A percentile compares a stretch with the other conserved stretches of the same genome.
Conservation (phyloP, 2,888 invertebrate genomes). For the Neocrepidodera transversa region DNA sequence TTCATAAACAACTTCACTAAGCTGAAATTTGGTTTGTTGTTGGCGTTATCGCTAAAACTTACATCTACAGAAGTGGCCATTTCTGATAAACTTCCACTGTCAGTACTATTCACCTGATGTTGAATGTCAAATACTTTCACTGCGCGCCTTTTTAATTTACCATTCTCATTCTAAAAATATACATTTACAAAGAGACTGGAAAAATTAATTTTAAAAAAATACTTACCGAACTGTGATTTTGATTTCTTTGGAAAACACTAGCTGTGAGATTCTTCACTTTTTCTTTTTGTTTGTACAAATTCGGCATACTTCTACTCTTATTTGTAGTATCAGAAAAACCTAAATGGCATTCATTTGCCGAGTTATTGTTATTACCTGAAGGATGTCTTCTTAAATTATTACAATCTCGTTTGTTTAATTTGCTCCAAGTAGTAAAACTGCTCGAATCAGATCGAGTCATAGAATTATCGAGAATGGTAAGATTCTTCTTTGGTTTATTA, state of each 20-base stretch:
- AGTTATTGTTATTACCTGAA: slow-evolving; percentile 67
- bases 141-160: slow-evolving; percentile 51
- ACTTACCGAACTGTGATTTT: slow-evolving; percentile 73
- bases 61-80: slow-evolving; percentile 60
- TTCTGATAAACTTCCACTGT: slow-evolving; percentile 56
- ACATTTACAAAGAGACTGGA: no score
- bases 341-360: slow-evolving; percentile 65
- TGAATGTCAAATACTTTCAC: slow-evolving; percentile 61
- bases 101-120: slow-evolving; percentile 56
- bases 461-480: slow-evolving; percentile 66
- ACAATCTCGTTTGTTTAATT: slow-evolving; percentile 76
- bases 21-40: slow-evolving; percentile 71
- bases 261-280: slow-evolving; percentile 42
- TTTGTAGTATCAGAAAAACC: slow-evolving; percentile 65
- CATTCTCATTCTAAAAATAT: slow-evolving; percentile 4
- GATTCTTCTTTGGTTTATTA: slow-evolving; percentile 47
- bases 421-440: slow-evolving; percentile 85
- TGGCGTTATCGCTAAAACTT: slow-evolving; percentile 49
- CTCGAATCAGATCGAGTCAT: slow-evolving; percentile 90
- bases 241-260: slow-evolving; percentile 58
- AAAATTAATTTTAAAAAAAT: neutral
- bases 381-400: slow-evolving; percentile 75
- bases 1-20: slow-evolving; percentile 89
- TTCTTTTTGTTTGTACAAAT: slow-evolving; percentile 66
- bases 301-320: slow-evolving; percentile 83